Percentiles rank a stretch among this genome's conserved stretches.
Conservation (phyloP, 2,888 invertebrate genomes). For the Galeopsomyia nigrocyanea region DNA sequence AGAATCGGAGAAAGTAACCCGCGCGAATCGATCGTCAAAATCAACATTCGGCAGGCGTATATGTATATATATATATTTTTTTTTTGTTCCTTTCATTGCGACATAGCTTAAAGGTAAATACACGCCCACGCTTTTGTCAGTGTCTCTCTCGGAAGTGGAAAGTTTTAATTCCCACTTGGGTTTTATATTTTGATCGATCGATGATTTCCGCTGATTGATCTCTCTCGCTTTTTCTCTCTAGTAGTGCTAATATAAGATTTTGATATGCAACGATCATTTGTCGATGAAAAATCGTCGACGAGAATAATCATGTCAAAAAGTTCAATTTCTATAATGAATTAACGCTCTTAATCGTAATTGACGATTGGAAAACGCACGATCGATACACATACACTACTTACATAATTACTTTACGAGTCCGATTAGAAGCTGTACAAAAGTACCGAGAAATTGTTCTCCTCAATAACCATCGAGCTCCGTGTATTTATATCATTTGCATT, state of each 20-base stretch:
- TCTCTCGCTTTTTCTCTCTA: neutral
- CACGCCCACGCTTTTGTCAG: constrained; percentile 11
- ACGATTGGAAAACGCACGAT: too few relatives aligned
- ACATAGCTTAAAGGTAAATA: constrained; percentile 1
- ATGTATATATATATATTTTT: too few relatives aligned
- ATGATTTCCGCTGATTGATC: constrained; percentile 15
- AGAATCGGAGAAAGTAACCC: constrained; percentile 61
- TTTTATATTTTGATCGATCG: constrained; percentile 10
- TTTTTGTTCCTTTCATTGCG: constrained; percentile 1
- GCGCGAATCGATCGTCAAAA: constrained; percentile 57
- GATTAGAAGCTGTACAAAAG: too few relatives aligned
- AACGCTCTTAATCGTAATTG: too few relatives aligned
- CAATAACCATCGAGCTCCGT: too few relatives aligned
- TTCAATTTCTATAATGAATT: too few relatives aligned
- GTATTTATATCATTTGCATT: constrained; percentile 7
- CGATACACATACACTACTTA: too few relatives aligned
- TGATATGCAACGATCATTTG: neutral
- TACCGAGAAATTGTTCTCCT: too few relatives aligned
- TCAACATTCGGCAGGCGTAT: constrained; percentile 57
- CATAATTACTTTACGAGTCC: too few relatives aligned
- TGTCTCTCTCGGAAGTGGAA: constrained; percentile 27
- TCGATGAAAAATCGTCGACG: too few relatives aligned
- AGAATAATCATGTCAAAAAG: neutral
- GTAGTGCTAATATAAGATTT: neutral
- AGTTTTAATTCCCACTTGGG: constrained; percentile 5